phyloP scores from a whole-genome alignment of 2,888 invertebrate genomes.

The Synanthedon andrenaeformis region DNA sequence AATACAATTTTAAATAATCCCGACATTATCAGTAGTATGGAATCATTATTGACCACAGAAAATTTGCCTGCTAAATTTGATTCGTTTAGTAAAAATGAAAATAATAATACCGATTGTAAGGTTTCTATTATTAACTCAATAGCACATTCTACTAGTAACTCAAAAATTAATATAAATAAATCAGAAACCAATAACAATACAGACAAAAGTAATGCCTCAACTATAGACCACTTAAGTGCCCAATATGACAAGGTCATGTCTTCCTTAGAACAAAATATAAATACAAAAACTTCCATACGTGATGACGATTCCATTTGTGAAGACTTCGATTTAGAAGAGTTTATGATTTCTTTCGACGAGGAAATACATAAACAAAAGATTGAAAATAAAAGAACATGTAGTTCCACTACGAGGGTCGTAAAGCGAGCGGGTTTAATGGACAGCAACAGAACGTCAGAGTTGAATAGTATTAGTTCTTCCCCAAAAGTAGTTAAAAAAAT shows the following conservation, averaged over 20 bases:
- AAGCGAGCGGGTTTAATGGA: slow-evolving; percentile 43
- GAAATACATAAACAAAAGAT: slow-evolving; percentile 60
- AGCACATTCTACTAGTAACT: slow-evolving; percentile 15
- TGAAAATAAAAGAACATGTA: slow-evolving; percentile 56
- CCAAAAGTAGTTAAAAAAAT: slow-evolving; percentile 34
- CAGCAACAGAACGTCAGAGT: slow-evolving; percentile 39
- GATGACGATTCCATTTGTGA: slow-evolving; percentile 69
- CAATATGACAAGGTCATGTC: slow-evolving; percentile 68
- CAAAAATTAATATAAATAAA: slow-evolving; percentile 24
- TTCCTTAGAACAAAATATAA: slow-evolving; percentile 60
- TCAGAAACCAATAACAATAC: slow-evolving; percentile 31
- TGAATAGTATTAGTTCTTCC: slow-evolving; percentile 43
- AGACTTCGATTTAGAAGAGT: slow-evolving; percentile 75
- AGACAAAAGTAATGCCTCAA: slow-evolving; percentile 31
- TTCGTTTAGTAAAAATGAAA: slow-evolving; percentile 43
- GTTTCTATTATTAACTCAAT: slow-evolving; percentile 13
- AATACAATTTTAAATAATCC: slow-evolving; percentile 64
- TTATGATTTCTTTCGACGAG: slow-evolving; percentile 77
- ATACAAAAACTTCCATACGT: slow-evolving; percentile 54
- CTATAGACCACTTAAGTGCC: slow-evolving; percentile 51
- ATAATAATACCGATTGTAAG: slow-evolving; percentile 31
- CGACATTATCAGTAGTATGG: slow-evolving; percentile 65
- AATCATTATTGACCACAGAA: slow-evolving; percentile 61
- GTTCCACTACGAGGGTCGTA: slow-evolving; percentile 60
- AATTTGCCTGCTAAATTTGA: slow-evolving; percentile 62